Evolutionary conservation across 2,113 vertebrate species (phyloP).

Genomic region (Hepsetus odoe): DNA sequence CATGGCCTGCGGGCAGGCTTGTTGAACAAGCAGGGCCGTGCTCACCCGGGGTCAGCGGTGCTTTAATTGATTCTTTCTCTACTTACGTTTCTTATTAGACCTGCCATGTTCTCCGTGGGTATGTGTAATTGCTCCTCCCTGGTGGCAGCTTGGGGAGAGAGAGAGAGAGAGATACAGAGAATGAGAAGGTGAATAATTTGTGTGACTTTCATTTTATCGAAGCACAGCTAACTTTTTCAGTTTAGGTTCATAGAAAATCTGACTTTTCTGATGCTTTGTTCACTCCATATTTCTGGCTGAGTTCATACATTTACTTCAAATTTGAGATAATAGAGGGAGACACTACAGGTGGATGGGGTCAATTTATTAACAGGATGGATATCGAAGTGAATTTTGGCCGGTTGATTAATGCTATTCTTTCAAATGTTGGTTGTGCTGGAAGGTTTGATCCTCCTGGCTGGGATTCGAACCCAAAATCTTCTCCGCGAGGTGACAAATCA

Average conservation of each 20-base stretch:
- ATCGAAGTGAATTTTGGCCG: too few species aligned
- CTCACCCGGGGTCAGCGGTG: conserved; percentile 86
- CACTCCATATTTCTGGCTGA: too few species aligned
- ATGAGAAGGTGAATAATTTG: conserved; percentile 12
- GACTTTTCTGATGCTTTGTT: not conserved
- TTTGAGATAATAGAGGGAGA: too few species aligned
- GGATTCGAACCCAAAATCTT: too few species aligned
- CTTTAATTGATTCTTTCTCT: conserved; percentile 95
- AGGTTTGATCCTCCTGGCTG: too few species aligned
- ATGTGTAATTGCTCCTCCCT: conserved; percentile 91
- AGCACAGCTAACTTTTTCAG: not conserved
- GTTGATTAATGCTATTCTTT: too few species aligned
- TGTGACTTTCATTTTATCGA: conserved; percentile 35
- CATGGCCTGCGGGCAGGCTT: conserved; percentile 19
- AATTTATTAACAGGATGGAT: too few species aligned
- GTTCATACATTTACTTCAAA: too few species aligned
- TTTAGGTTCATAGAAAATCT: not conserved
- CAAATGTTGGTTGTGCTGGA: too few species aligned
- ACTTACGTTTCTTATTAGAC: conserved; percentile 89
- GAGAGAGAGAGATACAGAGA: too few species aligned
- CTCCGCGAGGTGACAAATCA: too few species aligned
- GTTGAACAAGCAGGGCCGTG: conserved; percentile 52
- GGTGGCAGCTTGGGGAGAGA: conserved; percentile 38
- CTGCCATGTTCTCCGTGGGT: conserved; percentile 91
- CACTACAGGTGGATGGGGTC: too few species aligned